These are phyloP conservation scores for Seriola rivoliana DNA, from an alignment of 2,113 vertebrate species.

Conservation along the genomic window DNA sequence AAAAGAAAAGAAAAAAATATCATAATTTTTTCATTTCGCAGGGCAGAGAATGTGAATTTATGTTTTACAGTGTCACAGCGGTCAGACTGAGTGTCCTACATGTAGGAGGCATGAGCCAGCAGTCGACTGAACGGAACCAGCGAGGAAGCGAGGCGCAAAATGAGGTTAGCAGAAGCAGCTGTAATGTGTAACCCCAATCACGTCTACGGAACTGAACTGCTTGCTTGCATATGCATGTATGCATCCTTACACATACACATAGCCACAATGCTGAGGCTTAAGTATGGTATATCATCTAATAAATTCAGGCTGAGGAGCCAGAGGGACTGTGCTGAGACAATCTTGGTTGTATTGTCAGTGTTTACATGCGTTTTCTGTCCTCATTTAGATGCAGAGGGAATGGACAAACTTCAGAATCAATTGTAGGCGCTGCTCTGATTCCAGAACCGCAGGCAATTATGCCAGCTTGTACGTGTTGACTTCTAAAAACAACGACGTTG, in stretches of 20 bases:
- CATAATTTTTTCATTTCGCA: slow-evolving; percentile 11
- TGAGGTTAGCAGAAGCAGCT: slow-evolving; percentile 22
- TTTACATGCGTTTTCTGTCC: slow-evolving; percentile 41
- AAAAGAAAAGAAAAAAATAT: background rate
- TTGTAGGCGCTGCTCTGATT: slow-evolving; percentile 47
- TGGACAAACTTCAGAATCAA: slow-evolving; percentile 70
- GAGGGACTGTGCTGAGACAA: slow-evolving; percentile 10
- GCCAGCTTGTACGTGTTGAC: slow-evolving; percentile 29
- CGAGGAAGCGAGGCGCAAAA: slow-evolving; percentile 29
- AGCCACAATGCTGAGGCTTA: background rate
- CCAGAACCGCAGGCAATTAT: slow-evolving; percentile 49
- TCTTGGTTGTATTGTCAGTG: slow-evolving; percentile 35
- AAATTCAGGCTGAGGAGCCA: slow-evolving; percentile 29
- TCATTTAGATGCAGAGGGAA: slow-evolving; percentile 57
- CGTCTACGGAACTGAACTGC: background rate
- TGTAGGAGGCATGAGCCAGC: slow-evolving; percentile 17
- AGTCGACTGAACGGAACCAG: background rate
- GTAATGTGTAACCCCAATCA: slow-evolving; percentile 17
- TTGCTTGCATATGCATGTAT: slow-evolving; percentile 13
- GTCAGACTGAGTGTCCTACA: slow-evolving; percentile 10
- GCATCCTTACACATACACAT: slow-evolving; percentile 1
- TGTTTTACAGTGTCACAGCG: slow-evolving; percentile 26
- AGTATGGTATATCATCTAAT: slow-evolving; percentile 6
- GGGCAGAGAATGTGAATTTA: slow-evolving; percentile 1
- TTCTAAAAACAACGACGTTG: slow-evolving; percentile 35